Percentiles rank a stretch among this genome's conserved stretches.
Conservation (phyloP, 92 coral and sea anemone species). For the Diadumene lineata region DNA sequence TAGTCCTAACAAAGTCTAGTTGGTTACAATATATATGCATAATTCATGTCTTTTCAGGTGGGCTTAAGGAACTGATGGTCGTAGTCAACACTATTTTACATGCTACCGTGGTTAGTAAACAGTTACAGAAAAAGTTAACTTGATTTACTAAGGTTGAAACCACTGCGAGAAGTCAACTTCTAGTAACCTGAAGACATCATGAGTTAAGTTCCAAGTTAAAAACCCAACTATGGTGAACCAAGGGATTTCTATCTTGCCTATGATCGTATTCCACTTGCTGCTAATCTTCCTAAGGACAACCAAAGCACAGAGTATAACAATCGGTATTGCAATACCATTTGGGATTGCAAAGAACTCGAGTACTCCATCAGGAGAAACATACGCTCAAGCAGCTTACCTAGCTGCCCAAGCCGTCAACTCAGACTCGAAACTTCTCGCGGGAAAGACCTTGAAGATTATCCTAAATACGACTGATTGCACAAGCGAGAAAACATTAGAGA, state of each 20-base stretch:
- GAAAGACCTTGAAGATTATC: conserved; percentile 41
- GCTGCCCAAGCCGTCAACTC: conserved; percentile 57
- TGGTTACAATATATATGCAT: conserved; percentile 21
- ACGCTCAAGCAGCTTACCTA: conserved; percentile 52
- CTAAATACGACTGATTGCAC: conserved; percentile 49
- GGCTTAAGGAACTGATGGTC: not conserved
- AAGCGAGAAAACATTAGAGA: conserved; percentile 1
- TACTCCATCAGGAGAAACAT: conserved; percentile 28
- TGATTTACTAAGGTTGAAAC: not conserved
- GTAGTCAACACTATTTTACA: conserved; percentile 15
- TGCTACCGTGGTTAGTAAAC: conserved; percentile 27
- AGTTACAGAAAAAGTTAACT: conserved; percentile 15
- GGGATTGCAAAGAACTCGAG: conserved; percentile 5
- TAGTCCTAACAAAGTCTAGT: conserved; percentile 16
- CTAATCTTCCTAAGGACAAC: not conserved
- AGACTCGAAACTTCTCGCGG: conserved; percentile 40
- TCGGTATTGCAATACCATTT: conserved; percentile 9
- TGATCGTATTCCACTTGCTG: not conserved
- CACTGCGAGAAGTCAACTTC: no score
- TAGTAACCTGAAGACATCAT: no score
- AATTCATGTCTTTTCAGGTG: conserved; percentile 28
- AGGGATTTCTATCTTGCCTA: not conserved
- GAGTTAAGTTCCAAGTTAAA: not conserved
- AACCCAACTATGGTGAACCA: not conserved
- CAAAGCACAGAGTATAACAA: conserved; percentile 2